Base-by-base conservation (phyloP, 2,113 vertebrate genomes). In the Perognathus longimembris region DNA sequence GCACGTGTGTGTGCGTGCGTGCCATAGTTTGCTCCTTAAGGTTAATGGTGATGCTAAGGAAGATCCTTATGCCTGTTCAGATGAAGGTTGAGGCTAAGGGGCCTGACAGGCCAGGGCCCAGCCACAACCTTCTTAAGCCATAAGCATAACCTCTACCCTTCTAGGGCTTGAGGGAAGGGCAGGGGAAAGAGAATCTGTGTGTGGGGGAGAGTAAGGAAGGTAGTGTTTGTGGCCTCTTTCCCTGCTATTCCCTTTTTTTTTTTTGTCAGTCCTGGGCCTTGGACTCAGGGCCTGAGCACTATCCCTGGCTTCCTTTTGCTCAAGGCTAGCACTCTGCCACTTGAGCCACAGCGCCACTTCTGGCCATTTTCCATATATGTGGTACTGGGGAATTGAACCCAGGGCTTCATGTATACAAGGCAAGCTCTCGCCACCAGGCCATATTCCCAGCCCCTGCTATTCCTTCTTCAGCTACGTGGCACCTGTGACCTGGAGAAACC, bases 31-130 rank as follows among this genome's bases (percentile, higher is more conserved):
- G 22, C 36, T n/a, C 32, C 6, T 0, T n/a, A n/a, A n/a, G n/a
- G n/a, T n/a, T n/a, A n/a, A n/a, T n/a, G n/a, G n/a, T 20, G 85
- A 88, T 92, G 38, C 80, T 67, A 63, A 88, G 45, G 38, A n/a
- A 76, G 67, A 76, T 63, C 42, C 34, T 92, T 91, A n/a, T 86
- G 59, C 92, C 45, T 26, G 5, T 54, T 82, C 71, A 61, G 61
- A 38, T 89, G 79, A 77, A 64, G 50, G 59, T 40, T 26, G 73
- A 91, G 88, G 94, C 95, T 95, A 95, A 94, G 85, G 91, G 70
- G 20, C 77, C 30, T 30, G 75, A 45, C 50, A 14, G 78, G 32
- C 59, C 34, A 67, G 28, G 78, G 36, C 85, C 12, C 50, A 26
- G 77, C 83, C 76, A 42, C 66, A 76, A 78, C 85, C n/a, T 85